Percentiles rank a stretch among this genome's conserved stretches.
These are phyloP conservation scores for Gallinago paraguaiae DNA, from an alignment of 2,113 vertebrate species.

Conservation along the genomic window DNA sequence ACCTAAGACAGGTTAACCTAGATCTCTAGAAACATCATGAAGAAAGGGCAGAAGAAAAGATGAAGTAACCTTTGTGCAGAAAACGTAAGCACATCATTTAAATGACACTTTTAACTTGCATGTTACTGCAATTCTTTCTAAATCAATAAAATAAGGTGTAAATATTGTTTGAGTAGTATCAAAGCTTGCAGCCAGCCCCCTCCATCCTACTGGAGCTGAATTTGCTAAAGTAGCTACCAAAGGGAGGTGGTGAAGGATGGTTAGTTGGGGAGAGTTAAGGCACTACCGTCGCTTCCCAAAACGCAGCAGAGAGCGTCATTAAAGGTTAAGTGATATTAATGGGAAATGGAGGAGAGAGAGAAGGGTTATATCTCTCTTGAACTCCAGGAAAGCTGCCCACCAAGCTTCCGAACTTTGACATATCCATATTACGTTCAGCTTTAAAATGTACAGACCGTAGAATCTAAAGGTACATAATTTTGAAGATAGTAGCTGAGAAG, in stretches of 20 bases:
- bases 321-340: background rate
- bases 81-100: background rate
- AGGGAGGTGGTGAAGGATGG: background rate
- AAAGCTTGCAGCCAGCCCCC: background rate
- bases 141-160: background rate
- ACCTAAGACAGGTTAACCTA: fast-evolving
- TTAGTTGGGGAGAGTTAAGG: background rate
- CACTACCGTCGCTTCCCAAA: background rate
- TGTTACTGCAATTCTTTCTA: background rate
- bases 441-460: background rate
- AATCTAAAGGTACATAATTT: background rate
- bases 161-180: background rate
- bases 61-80: background rate
- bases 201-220: background rate
- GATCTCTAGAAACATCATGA: background rate
- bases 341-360: background rate
- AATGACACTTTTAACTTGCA: background rate
- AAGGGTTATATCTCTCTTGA: background rate
- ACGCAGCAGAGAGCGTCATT: background rate
- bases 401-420: background rate
- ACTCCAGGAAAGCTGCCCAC: background rate
- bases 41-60: background rate
- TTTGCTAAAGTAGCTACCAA: background rate
- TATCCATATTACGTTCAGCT: background rate
- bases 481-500: background rate